phyloP scores from a whole-genome alignment of 2,888 invertebrate species.

The Ischnus inquisitorius region DNA sequence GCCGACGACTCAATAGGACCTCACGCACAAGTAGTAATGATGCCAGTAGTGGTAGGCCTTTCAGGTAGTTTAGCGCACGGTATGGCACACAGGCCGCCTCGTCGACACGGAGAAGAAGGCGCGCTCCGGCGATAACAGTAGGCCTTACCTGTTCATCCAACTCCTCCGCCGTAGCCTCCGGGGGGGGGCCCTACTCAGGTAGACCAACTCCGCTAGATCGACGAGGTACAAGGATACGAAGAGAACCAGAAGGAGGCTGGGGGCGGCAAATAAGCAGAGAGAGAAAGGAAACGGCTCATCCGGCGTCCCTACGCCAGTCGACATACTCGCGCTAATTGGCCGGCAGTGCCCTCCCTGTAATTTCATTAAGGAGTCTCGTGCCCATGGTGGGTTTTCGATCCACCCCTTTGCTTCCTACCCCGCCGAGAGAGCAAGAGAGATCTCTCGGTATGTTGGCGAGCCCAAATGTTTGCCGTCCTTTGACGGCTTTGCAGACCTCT shows the following conservation, averaged over 20 bases:
- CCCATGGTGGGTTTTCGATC: slow-evolving; percentile 68
- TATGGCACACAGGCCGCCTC: slow-evolving; percentile 56
- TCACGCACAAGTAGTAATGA: slow-evolving; percentile 27
- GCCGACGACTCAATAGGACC: slow-evolving; percentile 83
- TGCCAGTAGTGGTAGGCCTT: slow-evolving; percentile 43
- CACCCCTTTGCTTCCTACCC: slow-evolving; percentile 38
- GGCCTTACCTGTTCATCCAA: slow-evolving; percentile 38
- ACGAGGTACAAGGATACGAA: slow-evolving; percentile 16
- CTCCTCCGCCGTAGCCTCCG: slow-evolving; percentile 66
- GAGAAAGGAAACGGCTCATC: slow-evolving; percentile 61
- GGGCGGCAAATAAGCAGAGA: slow-evolving; percentile 31
- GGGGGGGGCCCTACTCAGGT: slow-evolving; percentile 79
- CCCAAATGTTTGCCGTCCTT: slow-evolving; percentile 79
- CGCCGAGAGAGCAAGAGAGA: slow-evolving; percentile 26
- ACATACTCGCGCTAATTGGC: slow-evolving; percentile 84
- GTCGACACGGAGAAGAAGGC: slow-evolving; percentile 71
- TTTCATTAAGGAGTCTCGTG: slow-evolving; percentile 84
- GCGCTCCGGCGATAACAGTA: slow-evolving; percentile 66
- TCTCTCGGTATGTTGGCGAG: slow-evolving; percentile 53
- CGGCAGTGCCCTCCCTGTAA: slow-evolving; percentile 82
- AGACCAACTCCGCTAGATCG: slow-evolving; percentile 64
- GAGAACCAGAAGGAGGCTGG: slow-evolving; percentile 23
- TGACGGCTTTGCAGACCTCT: slow-evolving; percentile 73
- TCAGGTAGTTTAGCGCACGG: slow-evolving; percentile 49
- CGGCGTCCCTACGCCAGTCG: slow-evolving; percentile 74